Percentiles rank a stretch among this genome's conserved stretches.
Conservation (phyloP, 2,888 invertebrate genomes). For the Brenthis hecate region DNA sequence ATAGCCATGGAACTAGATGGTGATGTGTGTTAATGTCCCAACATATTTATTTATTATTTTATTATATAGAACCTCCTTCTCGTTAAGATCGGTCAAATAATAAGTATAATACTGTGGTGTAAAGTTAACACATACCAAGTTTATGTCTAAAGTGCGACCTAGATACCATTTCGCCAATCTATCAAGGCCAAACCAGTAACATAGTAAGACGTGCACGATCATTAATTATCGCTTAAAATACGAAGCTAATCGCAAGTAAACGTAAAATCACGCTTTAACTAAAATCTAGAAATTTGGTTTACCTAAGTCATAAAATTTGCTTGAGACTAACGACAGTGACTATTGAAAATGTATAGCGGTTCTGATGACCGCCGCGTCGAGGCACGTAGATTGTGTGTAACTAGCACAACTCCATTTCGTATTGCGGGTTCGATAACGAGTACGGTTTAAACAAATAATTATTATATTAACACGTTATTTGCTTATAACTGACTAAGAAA, state of each 20-base stretch:
- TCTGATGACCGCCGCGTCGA: not conserved
- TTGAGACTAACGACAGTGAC: slow-evolving; percentile 14
- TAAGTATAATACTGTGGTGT: not conserved
- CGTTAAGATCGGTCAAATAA: too few relatives aligned
- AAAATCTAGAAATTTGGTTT: slow-evolving; percentile 16
- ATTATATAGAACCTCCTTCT: too few relatives aligned
- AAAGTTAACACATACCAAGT: not conserved
- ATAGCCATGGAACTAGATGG: too few relatives aligned
- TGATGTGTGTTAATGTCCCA: too few relatives aligned
- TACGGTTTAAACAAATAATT: too few relatives aligned
- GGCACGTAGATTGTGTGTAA: too few relatives aligned
- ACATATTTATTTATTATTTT: too few relatives aligned
- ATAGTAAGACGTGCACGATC: slow-evolving; percentile 10
- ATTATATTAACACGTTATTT: too few relatives aligned
- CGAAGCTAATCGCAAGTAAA: slow-evolving; percentile 22
- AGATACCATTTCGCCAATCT: slow-evolving; percentile 14
- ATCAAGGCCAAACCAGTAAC: slow-evolving; percentile 14
- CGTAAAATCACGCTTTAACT: slow-evolving; percentile 21
- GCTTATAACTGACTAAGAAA: too few relatives aligned
- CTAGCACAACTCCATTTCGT: too few relatives aligned
- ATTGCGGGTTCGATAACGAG: too few relatives aligned
- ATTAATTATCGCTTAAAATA: slow-evolving; percentile 15
- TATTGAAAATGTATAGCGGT: slow-evolving; percentile 10
- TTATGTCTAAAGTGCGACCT: not conserved
- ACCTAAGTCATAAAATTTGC: slow-evolving; percentile 20